Conservation (phyloP, 2,113 vertebrate genomes). For the Tonatia bakeri region DNA sequence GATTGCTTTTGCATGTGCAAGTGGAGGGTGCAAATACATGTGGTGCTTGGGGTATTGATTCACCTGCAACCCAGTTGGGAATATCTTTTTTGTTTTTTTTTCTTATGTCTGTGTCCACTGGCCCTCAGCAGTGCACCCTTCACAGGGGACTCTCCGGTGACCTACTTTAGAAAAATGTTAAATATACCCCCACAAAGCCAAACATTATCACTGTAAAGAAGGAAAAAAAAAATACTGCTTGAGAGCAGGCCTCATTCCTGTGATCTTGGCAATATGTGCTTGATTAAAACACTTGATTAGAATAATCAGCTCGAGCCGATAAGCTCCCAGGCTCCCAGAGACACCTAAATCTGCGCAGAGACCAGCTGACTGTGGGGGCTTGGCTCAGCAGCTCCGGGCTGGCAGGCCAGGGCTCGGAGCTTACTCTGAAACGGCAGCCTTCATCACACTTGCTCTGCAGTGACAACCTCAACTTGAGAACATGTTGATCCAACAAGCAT, state of each 20-base stretch:
- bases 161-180: slow-evolving; percentile 74
- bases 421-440: slow-evolving; percentile 68
- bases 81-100: not conserved
- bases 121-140: slow-evolving; percentile 64
- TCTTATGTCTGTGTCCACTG: slow-evolving; percentile 1
- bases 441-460: slow-evolving; percentile 65
- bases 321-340: slow-evolving; percentile 57
- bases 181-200: slow-evolving; percentile 62
- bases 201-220: slow-evolving; percentile 54
- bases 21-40: slow-evolving; percentile 23
- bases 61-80: slow-evolving; percentile 54
- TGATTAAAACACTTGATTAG: slow-evolving; percentile 79
- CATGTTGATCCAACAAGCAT: slow-evolving; percentile 76
- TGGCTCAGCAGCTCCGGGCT: slow-evolving; percentile 55
- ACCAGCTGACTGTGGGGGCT: slow-evolving; percentile 53
- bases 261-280: slow-evolving; percentile 59
- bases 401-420: slow-evolving; percentile 68
- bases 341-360: slow-evolving; percentile 69
- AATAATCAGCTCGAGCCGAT: slow-evolving; percentile 74
- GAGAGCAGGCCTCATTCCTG: slow-evolving; percentile 50
- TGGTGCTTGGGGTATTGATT: slow-evolving; percentile 38
- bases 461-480: slow-evolving; percentile 74
- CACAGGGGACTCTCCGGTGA: slow-evolving; percentile 66
- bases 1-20: not conserved
- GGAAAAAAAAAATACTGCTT: not conserved